Base-by-base conservation (phyloP, 1,140 invertebrate species). In the Saccostrea echinata region DNA sequence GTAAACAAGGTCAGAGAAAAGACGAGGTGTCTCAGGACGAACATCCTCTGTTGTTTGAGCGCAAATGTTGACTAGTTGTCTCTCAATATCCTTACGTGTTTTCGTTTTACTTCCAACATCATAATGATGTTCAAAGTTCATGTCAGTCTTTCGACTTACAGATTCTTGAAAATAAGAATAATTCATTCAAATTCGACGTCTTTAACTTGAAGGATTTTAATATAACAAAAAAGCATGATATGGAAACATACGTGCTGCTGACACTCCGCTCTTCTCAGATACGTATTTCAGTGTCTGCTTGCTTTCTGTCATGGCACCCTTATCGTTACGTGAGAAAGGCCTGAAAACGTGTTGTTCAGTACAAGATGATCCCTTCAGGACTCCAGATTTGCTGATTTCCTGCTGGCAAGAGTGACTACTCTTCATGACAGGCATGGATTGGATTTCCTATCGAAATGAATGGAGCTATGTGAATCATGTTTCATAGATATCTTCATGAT, bases 371-470 rank as follows among this genome's bases (percentile, higher is more conserved):
- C 95, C 95, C 30, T 97, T 96, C 90, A 98, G 97, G 12, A 98
- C 95, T 86, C 97, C 96, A 90, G 97, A 97, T 91, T 97, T 97
- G 92, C 97, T 97, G 12, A 98, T 96, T 1, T 96, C 96, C 35
- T 98, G 96, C 88, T 97, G 96, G 92, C 98, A 98, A 88, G 96
- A 96, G 92, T 97, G 97, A 24, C 95, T 96, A 0, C 97, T 98
- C 90, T 97, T 96, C 1, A 98, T 93, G 0, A 98, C 95, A 8
- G 97, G 97, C 94, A 97, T 96, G 21, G n/a, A 96, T 94, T 98
- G 97, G 52, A 98, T 94, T 84, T 97, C 87, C 97, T 94, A 51
- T 6, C 55, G 64, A n/a, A 61, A 61, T 57, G 86, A 53, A 55
- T 12, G 30, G 9, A 71, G 18, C 0, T 43, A 35, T n/a, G 30